phyloP scores from a whole-genome alignment of 2,113 vertebrate species.

The Calidris pygmaea region DNA sequence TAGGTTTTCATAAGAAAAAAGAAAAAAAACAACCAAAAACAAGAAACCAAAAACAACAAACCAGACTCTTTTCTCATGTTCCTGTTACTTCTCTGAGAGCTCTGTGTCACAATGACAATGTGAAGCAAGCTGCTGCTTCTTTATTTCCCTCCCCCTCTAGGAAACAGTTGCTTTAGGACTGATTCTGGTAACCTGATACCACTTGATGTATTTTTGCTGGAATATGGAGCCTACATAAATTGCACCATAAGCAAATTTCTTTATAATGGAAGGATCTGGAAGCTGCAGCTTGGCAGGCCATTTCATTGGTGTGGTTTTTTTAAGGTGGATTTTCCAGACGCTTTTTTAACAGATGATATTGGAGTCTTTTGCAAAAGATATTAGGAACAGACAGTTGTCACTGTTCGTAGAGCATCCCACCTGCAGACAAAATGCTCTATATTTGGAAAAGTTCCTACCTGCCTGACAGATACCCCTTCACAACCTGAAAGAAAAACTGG shows the following conservation, averaged over 20 bases:
- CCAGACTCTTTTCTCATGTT: background rate
- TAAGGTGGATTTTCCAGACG: slow-evolving; percentile 62
- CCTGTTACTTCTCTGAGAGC: background rate
- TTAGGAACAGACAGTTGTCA: background rate
- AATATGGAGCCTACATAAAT: slow-evolving; percentile 35
- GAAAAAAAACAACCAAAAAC: no score
- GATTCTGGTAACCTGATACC: slow-evolving; percentile 48
- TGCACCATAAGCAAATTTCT: slow-evolving; percentile 61
- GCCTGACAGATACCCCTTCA: background rate
- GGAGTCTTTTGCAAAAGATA: background rate
- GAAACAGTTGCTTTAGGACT: slow-evolving; percentile 30
- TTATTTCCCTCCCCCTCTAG: background rate
- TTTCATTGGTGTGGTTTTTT: slow-evolving; percentile 33
- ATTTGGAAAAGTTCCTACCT: background rate
- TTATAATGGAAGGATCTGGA: slow-evolving; percentile 56
- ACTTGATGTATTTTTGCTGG: slow-evolving; percentile 60
- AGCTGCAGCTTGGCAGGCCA: slow-evolving; percentile 55
- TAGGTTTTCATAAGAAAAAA: background rate
- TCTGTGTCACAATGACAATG: background rate
- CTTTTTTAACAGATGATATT: background rate
- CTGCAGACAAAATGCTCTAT: background rate
- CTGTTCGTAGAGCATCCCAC: background rate
- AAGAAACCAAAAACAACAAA: no score
- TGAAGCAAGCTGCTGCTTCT: background rate
- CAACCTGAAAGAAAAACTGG: background rate